Evolutionary conservation across 2,888 invertebrate genomes (phyloP).

Genomic region (Andrena minutula): DNA sequence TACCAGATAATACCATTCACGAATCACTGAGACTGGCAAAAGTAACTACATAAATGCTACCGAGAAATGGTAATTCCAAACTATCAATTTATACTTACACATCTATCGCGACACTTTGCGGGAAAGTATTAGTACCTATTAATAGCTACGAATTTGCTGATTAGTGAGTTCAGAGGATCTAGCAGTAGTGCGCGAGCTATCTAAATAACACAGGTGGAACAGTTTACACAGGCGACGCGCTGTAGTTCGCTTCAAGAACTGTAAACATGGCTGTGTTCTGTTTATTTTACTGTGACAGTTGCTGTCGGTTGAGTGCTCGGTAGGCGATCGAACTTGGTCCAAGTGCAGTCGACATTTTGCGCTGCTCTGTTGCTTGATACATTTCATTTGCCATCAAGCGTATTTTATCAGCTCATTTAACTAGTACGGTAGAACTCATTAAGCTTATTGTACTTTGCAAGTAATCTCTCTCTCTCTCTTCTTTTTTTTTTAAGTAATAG

Average conservation of each 20-base stretch:
- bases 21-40: no score
- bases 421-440: background rate
- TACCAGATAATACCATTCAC: no score
- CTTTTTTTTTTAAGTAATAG: no score
- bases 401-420: background rate
- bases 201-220: slow-evolving; percentile 3
- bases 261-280: slow-evolving; percentile 23
- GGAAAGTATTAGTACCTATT: no score
- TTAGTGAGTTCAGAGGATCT: background rate
- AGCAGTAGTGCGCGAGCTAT: background rate
- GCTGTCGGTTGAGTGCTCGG: background rate
- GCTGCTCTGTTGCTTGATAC: slow-evolving; percentile 7
- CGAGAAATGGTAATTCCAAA: no score
- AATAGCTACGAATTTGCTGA: background rate
- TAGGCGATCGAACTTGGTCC: background rate
- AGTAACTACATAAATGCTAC: no score
- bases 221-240: background rate
- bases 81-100: no score
- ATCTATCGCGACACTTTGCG: no score
- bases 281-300: slow-evolving; percentile 8
- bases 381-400: background rate
- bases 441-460: no score
- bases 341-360: slow-evolving; percentile 8
- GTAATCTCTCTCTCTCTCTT: no score
- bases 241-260: slow-evolving; percentile 5